phyloP scores from a whole-genome alignment of 2,797 vertebrate genomes.

The Hippopotamyrus pictus region DNA sequence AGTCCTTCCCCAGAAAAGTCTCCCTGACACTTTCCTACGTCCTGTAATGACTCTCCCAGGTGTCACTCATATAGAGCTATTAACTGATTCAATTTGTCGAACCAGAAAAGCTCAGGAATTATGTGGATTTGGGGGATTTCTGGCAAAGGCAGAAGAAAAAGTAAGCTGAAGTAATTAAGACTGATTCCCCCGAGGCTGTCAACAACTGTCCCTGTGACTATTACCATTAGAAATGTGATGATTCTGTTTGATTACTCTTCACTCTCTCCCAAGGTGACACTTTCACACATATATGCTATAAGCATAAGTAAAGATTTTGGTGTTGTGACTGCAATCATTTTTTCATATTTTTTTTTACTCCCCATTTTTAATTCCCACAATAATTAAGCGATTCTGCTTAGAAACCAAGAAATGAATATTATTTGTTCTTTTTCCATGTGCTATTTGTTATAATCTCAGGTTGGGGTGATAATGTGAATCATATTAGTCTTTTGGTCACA shows the following conservation, averaged over 20 bases:
- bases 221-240: conserved; percentile 5
- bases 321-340: background rate
- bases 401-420: background rate
- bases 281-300: background rate
- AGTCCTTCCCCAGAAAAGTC: background rate
- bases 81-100: conserved; percentile 2
- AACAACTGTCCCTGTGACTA: background rate
- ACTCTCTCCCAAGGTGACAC: background rate
- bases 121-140: conserved; percentile 10
- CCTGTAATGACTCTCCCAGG: background rate
- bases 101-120: conserved; percentile 28
- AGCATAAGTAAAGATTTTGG: background rate
- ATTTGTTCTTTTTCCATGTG: background rate
- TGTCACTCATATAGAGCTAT: background rate
- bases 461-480: background rate
- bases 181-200: background rate
- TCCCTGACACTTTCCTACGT: background rate
- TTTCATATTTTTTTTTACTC: background rate
- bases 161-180: conserved; percentile 11
- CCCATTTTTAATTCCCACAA: background rate
- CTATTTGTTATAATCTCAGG: background rate
- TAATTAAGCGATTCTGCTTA: background rate
- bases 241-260: background rate
- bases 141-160: background rate
- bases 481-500: background rate